These are phyloP conservation scores for Hoplodrina blanda DNA, from an alignment of 2,888 invertebrate species.

Conservation along the genomic window DNA sequence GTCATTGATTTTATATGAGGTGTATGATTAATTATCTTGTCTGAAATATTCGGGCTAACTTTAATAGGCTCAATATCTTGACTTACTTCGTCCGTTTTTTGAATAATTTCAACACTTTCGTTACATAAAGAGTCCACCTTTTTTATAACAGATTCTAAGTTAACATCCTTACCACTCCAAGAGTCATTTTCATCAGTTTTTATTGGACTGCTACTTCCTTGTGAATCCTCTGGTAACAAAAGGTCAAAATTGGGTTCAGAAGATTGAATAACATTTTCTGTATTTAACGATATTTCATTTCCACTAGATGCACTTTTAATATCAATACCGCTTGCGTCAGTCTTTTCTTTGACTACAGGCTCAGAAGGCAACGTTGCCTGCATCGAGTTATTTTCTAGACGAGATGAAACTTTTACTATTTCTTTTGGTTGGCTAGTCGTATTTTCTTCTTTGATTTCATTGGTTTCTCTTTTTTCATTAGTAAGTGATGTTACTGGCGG, in stretches of 20 bases:
- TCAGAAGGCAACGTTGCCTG: constrained; percentile 30
- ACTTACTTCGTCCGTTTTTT: constrained; percentile 60
- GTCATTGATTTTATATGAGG: constrained; percentile 45
- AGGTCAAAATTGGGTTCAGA: constrained; percentile 43
- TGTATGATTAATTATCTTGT: constrained; percentile 49
- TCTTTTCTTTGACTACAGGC: constrained; percentile 22
- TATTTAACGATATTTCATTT: constrained; percentile 28
- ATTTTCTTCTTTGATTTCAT: constrained; percentile 52
- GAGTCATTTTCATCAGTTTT: constrained; percentile 93
- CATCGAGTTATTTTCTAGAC: constrained; percentile 35
- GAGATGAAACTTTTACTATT: constrained; percentile 23
- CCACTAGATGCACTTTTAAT: constrained; percentile 29
- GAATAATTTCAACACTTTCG: constrained; percentile 75
- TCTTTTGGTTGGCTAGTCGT: constrained; percentile 35
- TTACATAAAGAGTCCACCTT: constrained; percentile 93
- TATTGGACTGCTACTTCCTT: constrained; percentile 69
- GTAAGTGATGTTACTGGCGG: constrained; percentile 26
- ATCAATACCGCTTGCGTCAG: constrained; percentile 21
- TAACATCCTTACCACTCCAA: constrained; percentile 95
- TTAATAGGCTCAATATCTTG: constrained; percentile 52
- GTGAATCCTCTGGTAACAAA: constrained; percentile 36
- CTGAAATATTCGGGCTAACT: constrained; percentile 40
- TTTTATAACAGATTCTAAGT: constrained; percentile 95
- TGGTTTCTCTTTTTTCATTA: constrained; percentile 34
- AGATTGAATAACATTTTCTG: constrained; percentile 33